Base-by-base conservation (phyloP, 1,140 invertebrate species). In the Macrotrachela quadricornifera region DNA sequence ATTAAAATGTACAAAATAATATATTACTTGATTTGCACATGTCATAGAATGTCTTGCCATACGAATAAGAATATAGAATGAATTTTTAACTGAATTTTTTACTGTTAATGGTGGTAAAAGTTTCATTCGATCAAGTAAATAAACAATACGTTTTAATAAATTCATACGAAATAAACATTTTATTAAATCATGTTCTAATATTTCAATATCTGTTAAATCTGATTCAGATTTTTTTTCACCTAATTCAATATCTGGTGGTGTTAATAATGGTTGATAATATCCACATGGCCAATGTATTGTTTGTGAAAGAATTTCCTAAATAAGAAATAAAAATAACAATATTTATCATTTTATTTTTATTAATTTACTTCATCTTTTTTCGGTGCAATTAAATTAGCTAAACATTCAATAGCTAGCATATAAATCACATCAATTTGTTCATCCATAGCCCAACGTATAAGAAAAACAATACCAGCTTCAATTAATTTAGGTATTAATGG, bases 401-500 rank as follows among this genome's bases (percentile, higher is more conserved):
- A 64, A 9, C 79, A 79, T 68, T 76, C 75, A 11, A 86, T 67
- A 11, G 81, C 72, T 13, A 82, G 75, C 56, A 78, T 78, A 11
- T 87, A 65, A 30, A 83, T 72, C 13, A 77, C 72, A 0, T 77
- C 65, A n/a, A 80, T 77, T 57, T 77, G 78, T 60, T 88, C 82
- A 71, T 92, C 86, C 21, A 88, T 63, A 10, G 81, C 80, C 71
- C 82, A 84, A 59, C 86, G 74, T 43, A 90, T 59, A 1, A 87
- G 64, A 60, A 88, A 77, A 57, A 86, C 77, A 48, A 88, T 71
- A 44, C 77, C 77, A 45, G 70, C 72, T 56, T 79, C 68, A 37
- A 74, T 65, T 0, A 79, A 58, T 6, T 71, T 63, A 10, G 68
- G 63, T n/a, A 79, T 55, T 6, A 76, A 64, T 16, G 71, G 15